Percentiles rank a stretch among this genome's conserved stretches.
phyloP scores from a whole-genome alignment of 1,140 invertebrate species.

The Ceratina japonica region DNA sequence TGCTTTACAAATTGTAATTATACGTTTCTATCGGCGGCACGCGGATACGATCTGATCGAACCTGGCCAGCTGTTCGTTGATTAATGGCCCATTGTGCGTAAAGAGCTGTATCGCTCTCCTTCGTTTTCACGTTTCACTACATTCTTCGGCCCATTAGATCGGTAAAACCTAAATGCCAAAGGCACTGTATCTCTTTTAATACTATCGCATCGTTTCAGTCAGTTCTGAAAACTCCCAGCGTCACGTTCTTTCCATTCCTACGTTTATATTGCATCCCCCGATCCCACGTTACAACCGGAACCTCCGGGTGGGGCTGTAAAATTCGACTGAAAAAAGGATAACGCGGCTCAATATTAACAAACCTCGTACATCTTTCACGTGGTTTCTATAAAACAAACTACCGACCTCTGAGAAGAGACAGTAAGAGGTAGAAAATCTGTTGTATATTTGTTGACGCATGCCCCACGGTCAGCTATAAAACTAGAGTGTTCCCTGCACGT shows the following conservation, averaged over 20 bases:
- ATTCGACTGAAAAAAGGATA: no score
- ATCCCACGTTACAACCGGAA: no score
- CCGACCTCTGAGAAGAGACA: background rate
- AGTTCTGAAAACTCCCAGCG: no score
- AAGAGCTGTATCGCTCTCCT: slow-evolving; percentile 34
- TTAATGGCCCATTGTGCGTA: slow-evolving; percentile 38
- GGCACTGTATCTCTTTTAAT: no score
- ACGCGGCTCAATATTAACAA: background rate
- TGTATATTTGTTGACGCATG: slow-evolving; percentile 7
- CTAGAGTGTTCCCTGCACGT: no score
- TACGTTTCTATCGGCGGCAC: slow-evolving; percentile 48
- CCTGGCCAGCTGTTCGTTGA: slow-evolving; percentile 50
- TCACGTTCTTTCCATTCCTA: no score
- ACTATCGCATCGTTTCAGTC: no score
- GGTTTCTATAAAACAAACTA: slow-evolving; percentile 13
- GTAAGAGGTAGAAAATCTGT: background rate
- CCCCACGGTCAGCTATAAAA: background rate
- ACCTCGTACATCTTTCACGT: background rate
- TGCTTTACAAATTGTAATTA: slow-evolving; percentile 59
- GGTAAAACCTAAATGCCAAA: no score
- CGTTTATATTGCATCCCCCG: no score
- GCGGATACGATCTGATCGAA: slow-evolving; percentile 52
- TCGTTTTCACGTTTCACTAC: slow-evolving; percentile 18
- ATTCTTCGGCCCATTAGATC: background rate
- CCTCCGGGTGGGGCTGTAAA: no score